Percentiles rank a stretch among this genome's conserved stretches.
phyloP scores from a whole-genome alignment of 1,140 invertebrate genomes.

The Drosophila navojoa region DNA sequence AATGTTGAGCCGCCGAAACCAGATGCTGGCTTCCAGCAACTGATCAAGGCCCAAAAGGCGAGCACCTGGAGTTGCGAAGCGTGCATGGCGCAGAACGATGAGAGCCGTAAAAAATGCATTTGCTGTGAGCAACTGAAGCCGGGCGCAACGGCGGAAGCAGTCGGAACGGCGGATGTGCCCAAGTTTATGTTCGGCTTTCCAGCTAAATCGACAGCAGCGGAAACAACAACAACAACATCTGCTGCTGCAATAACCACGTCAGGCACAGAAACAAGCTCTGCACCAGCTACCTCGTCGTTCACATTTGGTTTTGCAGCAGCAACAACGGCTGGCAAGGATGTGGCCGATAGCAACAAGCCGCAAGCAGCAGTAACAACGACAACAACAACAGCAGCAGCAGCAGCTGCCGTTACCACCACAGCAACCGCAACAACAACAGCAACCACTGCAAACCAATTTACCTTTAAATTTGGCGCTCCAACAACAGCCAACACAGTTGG shows the following conservation, averaged over 20 bases:
- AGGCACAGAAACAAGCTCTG: constrained; percentile 14
- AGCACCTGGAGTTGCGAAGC: constrained; percentile 88
- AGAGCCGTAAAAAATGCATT: constrained; percentile 86
- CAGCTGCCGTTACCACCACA: neutral
- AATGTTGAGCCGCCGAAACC: constrained; percentile 45
- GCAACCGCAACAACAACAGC: constrained; percentile 8
- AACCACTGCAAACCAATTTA: constrained; percentile 2
- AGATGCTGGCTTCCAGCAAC: constrained; percentile 72
- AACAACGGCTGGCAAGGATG: constrained; percentile 61
- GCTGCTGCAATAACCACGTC: constrained; percentile 33
- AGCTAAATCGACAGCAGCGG: neutral
- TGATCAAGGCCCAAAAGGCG: constrained; percentile 79
- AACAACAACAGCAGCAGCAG: constrained; percentile 2
- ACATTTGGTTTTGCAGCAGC: constrained; percentile 76
- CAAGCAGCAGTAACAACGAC: constrained; percentile 24
- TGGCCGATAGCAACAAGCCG: constrained; percentile 30
- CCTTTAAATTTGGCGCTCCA: constrained; percentile 14
- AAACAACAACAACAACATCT: neutral
- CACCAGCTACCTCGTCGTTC: neutral
- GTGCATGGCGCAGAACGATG: constrained; percentile 88
- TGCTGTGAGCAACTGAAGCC: constrained; percentile 89
- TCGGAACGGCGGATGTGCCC: constrained; percentile 82
- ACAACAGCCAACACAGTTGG: constrained; percentile 2
- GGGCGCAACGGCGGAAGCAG: constrained; percentile 65
- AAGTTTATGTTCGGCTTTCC: constrained; percentile 83